phyloP scores from a whole-genome alignment of 2,113 vertebrate genomes.

The Corydoras sp. region DNA sequence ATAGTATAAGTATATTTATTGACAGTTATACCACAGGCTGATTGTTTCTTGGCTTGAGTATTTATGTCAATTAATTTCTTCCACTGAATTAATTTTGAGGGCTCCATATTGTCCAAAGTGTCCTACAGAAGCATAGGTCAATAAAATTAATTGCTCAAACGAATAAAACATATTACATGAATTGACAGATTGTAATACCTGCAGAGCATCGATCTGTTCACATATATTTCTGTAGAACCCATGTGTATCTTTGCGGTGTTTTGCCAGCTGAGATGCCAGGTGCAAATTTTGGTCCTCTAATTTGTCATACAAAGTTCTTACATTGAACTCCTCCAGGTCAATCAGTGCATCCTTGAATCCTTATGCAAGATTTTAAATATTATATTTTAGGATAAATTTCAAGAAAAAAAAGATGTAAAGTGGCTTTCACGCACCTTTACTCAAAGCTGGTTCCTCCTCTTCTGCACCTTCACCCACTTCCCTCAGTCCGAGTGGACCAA shows the following conservation, averaged over 20 bases:
- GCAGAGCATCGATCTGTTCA: conserved; percentile 66
- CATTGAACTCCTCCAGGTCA: conserved; percentile 82
- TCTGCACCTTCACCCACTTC: conserved; percentile 66
- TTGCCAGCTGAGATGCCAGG: conserved; percentile 79
- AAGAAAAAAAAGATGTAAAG: neutral
- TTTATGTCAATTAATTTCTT: conserved; percentile 46
- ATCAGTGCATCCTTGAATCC: conserved; percentile 31
- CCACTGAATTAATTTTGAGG: conserved; percentile 50
- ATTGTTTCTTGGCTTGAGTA: conserved; percentile 29
- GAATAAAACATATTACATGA: neutral
- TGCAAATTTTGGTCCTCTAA: conserved; percentile 90
- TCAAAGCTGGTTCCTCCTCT: conserved; percentile 60
- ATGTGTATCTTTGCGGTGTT: conserved; percentile 73
- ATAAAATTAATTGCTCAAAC: neutral
- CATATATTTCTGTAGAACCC: conserved; percentile 75
- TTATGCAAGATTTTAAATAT: conserved; percentile 43
- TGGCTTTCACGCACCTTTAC: conserved; percentile 51
- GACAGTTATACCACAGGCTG: conserved; percentile 36
- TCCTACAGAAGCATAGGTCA: conserved; percentile 57
- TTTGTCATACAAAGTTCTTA: conserved; percentile 85
- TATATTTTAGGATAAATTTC: too few species aligned
- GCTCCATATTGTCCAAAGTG: conserved; percentile 63
- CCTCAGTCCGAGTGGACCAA: conserved; percentile 47
- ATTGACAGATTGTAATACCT: conserved; percentile 55
- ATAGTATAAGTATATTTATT: neutral